Percentiles rank a stretch among this genome's conserved stretches.
Evolutionary conservation across 2,888 invertebrate species (phyloP).

Genomic region (Sthenelais limicola): DNA sequence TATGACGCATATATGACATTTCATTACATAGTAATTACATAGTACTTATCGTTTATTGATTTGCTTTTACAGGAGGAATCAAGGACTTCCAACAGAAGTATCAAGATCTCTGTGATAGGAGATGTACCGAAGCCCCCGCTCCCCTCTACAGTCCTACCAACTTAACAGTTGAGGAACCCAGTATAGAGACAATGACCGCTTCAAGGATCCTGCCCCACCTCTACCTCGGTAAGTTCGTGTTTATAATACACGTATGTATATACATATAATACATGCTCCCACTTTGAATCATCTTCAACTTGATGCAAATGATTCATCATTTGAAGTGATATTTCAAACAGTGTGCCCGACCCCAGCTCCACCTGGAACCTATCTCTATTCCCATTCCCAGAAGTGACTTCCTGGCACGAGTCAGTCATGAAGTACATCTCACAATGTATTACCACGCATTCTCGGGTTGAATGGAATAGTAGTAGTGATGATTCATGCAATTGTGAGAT

Average conservation of each 20-base stretch:
- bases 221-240: conserved; percentile 77
- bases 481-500: too few relatives aligned
- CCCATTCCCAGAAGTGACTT: too few relatives aligned
- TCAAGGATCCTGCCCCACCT: conserved; percentile 86
- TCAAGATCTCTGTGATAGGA: conserved; percentile 43
- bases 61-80: conserved; percentile 49
- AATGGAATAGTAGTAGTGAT: too few relatives aligned
- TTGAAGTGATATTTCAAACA: too few relatives aligned
- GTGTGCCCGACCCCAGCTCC: too few relatives aligned
- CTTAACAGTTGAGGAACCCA: conserved; percentile 72
- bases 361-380: too few relatives aligned
- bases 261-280: not conserved
- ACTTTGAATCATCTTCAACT: not conserved
- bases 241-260: conserved; percentile 15
- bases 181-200: conserved; percentile 81
- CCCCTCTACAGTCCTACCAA: conserved; percentile 75
- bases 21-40: too few relatives aligned
- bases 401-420: too few relatives aligned
- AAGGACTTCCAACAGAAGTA: conserved; percentile 48
- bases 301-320: not conserved
- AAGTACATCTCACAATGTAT: too few relatives aligned
- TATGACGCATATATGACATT: too few relatives aligned
- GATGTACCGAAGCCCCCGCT: conserved; percentile 19
- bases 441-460: too few relatives aligned
- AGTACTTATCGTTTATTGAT: too few relatives aligned